Evolutionary conservation across 2,888 invertebrate species (phyloP).

Genomic region (Spisula subtruncata): DNA sequence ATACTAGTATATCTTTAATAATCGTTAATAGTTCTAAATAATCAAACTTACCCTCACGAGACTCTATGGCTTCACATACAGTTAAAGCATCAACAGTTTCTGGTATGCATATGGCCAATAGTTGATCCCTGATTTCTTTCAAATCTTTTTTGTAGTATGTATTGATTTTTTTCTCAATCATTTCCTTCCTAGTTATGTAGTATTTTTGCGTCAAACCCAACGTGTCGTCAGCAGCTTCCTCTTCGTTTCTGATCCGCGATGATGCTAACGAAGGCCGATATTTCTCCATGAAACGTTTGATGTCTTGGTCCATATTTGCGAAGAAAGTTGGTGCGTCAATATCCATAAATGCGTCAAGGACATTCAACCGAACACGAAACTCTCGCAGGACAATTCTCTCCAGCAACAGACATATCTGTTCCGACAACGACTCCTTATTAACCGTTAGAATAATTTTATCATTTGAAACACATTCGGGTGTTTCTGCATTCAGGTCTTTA

Average conservation of each 20-base stretch:
- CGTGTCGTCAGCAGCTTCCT: neutral
- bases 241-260: neutral
- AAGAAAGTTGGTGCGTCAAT: neutral
- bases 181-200: neutral
- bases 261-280: neutral
- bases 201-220: neutral
- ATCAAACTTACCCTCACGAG: neutral
- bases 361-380: constrained; percentile 20
- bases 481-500: neutral
- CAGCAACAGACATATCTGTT: constrained; percentile 18
- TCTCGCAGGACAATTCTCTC: constrained; percentile 45
- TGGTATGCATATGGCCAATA: neutral
- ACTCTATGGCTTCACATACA: neutral
- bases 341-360: constrained; percentile 11
- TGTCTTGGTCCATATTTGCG: constrained; percentile 14
- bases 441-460: constrained; percentile 14
- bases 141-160: neutral
- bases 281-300: neutral
- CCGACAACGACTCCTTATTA: neutral
- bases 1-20: too few relatives aligned
- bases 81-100: neutral
- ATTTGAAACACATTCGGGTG: neutral
- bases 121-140: neutral
- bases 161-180: neutral
- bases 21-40: too few relatives aligned